Evolutionary conservation across 1,140 invertebrate species (phyloP).

Genomic region (Papilio polyxenes): DNA sequence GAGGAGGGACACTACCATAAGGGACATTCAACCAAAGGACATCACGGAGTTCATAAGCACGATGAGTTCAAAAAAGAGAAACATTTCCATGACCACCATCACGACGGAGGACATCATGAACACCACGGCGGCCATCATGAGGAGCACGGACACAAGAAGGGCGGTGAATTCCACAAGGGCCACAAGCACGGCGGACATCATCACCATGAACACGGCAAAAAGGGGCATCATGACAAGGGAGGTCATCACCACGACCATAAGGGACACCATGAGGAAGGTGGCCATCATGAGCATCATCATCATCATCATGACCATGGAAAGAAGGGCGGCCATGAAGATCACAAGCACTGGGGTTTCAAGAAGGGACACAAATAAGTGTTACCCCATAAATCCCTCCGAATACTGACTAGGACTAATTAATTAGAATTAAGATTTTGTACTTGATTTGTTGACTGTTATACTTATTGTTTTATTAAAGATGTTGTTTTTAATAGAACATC

Average conservation of each 20-base stretch:
- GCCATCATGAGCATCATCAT: constrained; percentile 82
- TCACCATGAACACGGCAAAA: constrained; percentile 85
- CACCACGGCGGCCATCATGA: constrained; percentile 84
- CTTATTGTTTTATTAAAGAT: constrained; percentile 52
- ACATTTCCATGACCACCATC: constrained; percentile 87
- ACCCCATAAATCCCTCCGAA: constrained; percentile 45
- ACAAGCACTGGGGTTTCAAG: constrained; percentile 80
- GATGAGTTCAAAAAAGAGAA: constrained; percentile 84
- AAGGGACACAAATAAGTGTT: constrained; percentile 78
- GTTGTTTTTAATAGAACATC: constrained; percentile 42
- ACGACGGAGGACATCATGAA: constrained; percentile 86
- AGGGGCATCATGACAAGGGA: constrained; percentile 85
- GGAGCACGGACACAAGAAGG: constrained; percentile 85
- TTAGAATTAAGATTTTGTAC: constrained; percentile 58
- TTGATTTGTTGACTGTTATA: constrained; percentile 66
- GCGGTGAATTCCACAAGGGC: constrained; percentile 84
- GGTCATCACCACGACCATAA: constrained; percentile 78
- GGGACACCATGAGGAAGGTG: constrained; percentile 80
- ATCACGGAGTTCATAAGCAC: constrained; percentile 87
- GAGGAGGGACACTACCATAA: constrained; percentile 85
- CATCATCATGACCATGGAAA: constrained; percentile 84
- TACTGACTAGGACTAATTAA: constrained; percentile 59
- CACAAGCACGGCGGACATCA: constrained; percentile 85
- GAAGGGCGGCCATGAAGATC: constrained; percentile 82
- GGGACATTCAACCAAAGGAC: constrained; percentile 88